These are phyloP conservation scores for Adela reaumurella DNA, from an alignment of 2,888 invertebrate genomes.

Conservation along the genomic window DNA sequence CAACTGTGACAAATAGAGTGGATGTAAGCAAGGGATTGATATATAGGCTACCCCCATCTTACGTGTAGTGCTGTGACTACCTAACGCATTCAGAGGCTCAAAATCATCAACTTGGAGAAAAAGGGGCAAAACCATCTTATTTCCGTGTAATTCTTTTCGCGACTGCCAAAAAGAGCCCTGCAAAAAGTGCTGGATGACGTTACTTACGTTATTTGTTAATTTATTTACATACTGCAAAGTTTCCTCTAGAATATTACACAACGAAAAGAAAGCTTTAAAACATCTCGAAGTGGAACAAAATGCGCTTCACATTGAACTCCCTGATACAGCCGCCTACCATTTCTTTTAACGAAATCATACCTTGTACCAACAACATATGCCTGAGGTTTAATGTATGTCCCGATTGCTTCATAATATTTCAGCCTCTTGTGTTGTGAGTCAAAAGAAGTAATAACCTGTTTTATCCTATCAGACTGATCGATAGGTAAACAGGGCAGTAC, in stretches of 20 bases:
- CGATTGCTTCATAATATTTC: not conserved
- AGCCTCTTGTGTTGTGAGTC: not conserved
- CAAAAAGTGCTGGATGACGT: not conserved
- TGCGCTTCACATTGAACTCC: not conserved
- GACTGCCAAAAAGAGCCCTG: not conserved
- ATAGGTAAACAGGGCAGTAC: not conserved
- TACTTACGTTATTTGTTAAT: not conserved
- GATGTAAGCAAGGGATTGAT: not conserved
- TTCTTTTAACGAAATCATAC: constrained; percentile 1
- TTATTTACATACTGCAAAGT: not conserved
- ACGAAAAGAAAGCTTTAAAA: not conserved
- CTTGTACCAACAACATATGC: constrained; percentile 1
- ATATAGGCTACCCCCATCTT: not conserved
- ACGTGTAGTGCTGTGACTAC: not conserved
- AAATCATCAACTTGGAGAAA: not conserved
- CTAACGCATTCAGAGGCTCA: not conserved
- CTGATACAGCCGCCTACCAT: not conserved
- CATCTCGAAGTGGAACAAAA: not conserved
- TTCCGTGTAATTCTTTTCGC: not conserved
- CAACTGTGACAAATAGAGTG: not conserved
- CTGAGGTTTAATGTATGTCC: not conserved
- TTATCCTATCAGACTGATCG: no score
- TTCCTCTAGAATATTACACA: not conserved
- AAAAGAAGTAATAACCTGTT: not conserved
- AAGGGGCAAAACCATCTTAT: not conserved